Evolutionary conservation across 53 echinoderm and acorn worm genomes (phyloP), one percentile per base, ranked within the genome.

Genomic region (Paracentrotus lividus): DNA sequence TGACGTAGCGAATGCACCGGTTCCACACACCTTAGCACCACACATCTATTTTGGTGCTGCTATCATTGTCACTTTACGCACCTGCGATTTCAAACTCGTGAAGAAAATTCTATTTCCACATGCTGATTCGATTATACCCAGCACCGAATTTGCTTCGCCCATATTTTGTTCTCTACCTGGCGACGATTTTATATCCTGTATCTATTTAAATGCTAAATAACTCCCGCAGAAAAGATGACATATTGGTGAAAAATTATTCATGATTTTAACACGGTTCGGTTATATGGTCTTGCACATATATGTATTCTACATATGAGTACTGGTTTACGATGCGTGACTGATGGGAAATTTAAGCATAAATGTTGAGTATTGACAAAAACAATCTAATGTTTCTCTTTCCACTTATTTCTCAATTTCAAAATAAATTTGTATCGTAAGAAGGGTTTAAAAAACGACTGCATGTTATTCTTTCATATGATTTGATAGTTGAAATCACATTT

Each of bases 1-100:
- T 72, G 72, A 72, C 40, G 72, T 72, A 36, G 72, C 32, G 72
- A 72, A 72, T 72, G 72, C 36, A 72, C 40, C 36, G 20, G 18
- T 38, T 72, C n/a, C n/a, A n/a, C 27, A 20, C 72, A 36, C 72
- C 72, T 32, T 72, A 36, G 32, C 72, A 72, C 72, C 5, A 64
- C 72, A 36, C 36, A 72, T 72, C 72, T 72, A 72, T 72, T 72
- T 34, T 40, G 21, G 40, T 72, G 40, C 40, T 38, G 72, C 40
- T 72, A 5, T 32, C 72, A 16, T 21, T 32, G 4, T 38, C 72
- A 20, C 64, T 27, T 18, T 18, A 72, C 36, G 72, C 72, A 72
- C 72, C 72, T 72, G 72, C 72, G 32, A 16, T 38, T 40, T 72
- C 38, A 40, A 32, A 40, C 29, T 40, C 72, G 16, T 72, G 4